These are phyloP conservation scores for Andrena cerasifolii DNA, from an alignment of 1,140 invertebrate genomes.

Conservation along the genomic window DNA sequence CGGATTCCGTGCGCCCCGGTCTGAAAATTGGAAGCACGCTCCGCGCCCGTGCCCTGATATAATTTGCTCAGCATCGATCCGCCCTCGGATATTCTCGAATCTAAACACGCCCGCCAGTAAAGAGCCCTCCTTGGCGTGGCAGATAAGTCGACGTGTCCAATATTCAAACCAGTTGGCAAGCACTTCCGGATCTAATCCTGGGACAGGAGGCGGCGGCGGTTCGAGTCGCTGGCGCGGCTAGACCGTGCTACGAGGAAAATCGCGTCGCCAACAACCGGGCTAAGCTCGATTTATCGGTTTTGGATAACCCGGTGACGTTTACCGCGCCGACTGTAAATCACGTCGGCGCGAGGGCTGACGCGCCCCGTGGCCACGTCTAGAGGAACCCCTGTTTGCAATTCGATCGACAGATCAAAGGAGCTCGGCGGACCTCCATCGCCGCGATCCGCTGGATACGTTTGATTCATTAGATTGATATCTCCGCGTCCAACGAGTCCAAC, in stretches of 20 bases:
- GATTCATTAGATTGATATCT: constrained; percentile 44
- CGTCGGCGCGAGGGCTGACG: constrained; percentile 50
- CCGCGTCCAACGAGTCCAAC: background rate
- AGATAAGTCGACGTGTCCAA: constrained; percentile 64
- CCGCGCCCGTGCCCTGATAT: background rate
- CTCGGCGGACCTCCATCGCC: background rate
- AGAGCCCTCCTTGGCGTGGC: constrained; percentile 33
- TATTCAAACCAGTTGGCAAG: constrained; percentile 70
- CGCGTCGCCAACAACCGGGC: constrained; percentile 57
- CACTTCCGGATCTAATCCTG: constrained; percentile 64
- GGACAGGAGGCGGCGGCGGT: constrained; percentile 38
- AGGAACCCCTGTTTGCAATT: background rate
- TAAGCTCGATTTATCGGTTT: constrained; percentile 66
- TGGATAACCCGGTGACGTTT: constrained; percentile 65
- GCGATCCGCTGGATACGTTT: constrained; percentile 17
- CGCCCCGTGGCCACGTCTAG: constrained; percentile 29
- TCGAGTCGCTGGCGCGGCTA: constrained; percentile 19
- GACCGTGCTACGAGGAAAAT: constrained; percentile 48
- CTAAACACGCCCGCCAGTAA: constrained; percentile 49
- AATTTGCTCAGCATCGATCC: constrained; percentile 46
- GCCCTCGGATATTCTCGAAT: constrained; percentile 25
- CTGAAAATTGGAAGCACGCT: constrained; percentile 33
- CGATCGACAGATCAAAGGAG: constrained; percentile 35
- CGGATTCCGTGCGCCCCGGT: background rate
- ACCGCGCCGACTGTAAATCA: constrained; percentile 56